Evolutionary conservation across 2,797 vertebrate species (phyloP).

Genomic region (Pseudochromis fuscus): DNA sequence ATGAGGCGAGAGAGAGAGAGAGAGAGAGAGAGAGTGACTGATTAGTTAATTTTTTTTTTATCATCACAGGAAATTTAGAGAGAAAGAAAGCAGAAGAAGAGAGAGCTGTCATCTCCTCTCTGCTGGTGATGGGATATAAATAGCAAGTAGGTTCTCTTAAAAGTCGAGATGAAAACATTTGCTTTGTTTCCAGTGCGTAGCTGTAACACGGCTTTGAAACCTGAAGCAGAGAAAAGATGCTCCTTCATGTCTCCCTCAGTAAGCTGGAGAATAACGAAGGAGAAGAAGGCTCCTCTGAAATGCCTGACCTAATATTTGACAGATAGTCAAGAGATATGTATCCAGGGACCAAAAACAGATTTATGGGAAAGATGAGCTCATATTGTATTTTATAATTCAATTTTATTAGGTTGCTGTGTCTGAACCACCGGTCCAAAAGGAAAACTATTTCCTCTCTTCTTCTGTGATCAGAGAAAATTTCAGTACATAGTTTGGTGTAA

Average conservation of each 20-base stretch:
- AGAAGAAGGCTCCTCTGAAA: constrained; percentile 66
- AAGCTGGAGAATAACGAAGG: constrained; percentile 67
- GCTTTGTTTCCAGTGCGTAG: constrained; percentile 78
- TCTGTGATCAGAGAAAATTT: constrained; percentile 31
- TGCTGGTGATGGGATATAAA: constrained; percentile 77
- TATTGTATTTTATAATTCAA: constrained; percentile 48
- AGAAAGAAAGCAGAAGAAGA: constrained; percentile 49
- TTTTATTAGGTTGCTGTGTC: constrained; percentile 38
- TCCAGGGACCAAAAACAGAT: constrained; percentile 60
- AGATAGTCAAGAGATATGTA: constrained; percentile 69
- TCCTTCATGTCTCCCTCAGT: constrained; percentile 71
- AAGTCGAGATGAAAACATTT: constrained; percentile 81
- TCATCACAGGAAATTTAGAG: constrained; percentile 58
- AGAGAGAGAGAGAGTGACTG: constrained; percentile 60
- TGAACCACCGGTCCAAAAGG: constrained; percentile 29
- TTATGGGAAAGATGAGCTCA: constrained; percentile 55
- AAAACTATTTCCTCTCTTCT: constrained; percentile 35
- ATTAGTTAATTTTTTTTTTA: constrained; percentile 68
- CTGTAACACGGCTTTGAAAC: constrained; percentile 74
- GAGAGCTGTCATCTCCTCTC: constrained; percentile 75
- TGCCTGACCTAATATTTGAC: constrained; percentile 80
- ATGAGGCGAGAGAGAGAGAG: constrained; percentile 40
- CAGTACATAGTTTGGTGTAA: constrained; percentile 15
- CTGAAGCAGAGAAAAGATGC: constrained; percentile 67
- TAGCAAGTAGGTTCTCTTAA: constrained; percentile 82